These are phyloP conservation scores for Rotaria magnacalcarata DNA, from an alignment of 2,888 invertebrate species.

Conservation along the genomic window DNA sequence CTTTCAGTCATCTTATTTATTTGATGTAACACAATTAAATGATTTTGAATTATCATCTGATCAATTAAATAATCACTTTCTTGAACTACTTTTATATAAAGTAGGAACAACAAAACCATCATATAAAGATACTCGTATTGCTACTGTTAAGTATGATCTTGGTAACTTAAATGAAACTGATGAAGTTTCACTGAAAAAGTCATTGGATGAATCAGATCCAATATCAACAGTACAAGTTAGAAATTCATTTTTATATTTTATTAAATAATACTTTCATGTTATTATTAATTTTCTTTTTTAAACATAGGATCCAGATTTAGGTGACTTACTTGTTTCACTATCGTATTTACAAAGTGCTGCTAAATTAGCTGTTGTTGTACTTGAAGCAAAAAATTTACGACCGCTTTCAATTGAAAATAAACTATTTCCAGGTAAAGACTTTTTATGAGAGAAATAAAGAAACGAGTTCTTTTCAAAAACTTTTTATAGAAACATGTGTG, in stretches of 20 bases:
- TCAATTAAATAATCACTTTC: background rate
- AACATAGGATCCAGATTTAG: constrained; percentile 40
- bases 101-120: background rate
- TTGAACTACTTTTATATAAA: constrained; percentile 22
- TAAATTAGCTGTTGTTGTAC: constrained; percentile 41
- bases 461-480: background rate
- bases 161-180: background rate
- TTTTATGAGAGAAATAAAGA: too few species aligned
- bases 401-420: constrained; percentile 40
- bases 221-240: background rate
- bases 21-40: background rate
- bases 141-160: background rate
- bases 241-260: background rate
- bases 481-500: constrained; percentile 37
- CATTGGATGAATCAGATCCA: background rate
- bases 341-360: constrained; percentile 44
- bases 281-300: background rate
- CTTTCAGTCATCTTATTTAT: background rate
- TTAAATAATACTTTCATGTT: background rate
- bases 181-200: background rate
- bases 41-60: background rate
- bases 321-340: constrained; percentile 44
- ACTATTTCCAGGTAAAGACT: background rate
- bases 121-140: constrained; percentile 30
- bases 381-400: constrained; percentile 44